These are phyloP conservation scores for Zoanthus solanderi DNA, from an alignment of 92 coral and sea anemone species.

Conservation along the genomic window DNA sequence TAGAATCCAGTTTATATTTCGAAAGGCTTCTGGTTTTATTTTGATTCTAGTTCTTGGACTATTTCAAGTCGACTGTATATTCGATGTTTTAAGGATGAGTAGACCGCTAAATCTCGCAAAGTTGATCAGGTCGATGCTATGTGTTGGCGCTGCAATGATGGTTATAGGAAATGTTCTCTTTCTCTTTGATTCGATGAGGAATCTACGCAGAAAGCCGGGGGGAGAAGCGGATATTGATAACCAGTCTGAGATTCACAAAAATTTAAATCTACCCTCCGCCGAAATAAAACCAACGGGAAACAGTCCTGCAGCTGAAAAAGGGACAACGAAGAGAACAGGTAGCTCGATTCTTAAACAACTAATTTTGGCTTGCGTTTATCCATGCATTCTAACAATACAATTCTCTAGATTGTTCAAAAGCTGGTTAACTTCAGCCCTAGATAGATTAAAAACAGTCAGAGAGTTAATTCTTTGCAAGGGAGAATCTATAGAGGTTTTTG, in stretches of 20 bases:
- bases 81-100: not conserved
- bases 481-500: no score
- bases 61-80: not conserved
- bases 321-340: not conserved
- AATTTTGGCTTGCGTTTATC: no score
- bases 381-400: no score
- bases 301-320: not conserved
- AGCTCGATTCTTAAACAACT: no score
- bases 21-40: not conserved
- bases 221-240: not conserved
- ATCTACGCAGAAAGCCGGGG: not conserved
- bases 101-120: not conserved
- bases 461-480: no score
- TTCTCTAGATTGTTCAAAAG: no score
- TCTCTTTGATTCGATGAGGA: not conserved
- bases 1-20: not conserved
- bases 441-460: no score
- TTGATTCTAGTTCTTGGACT: not conserved
- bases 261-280: not conserved
- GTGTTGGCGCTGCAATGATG: conserved; percentile 2
- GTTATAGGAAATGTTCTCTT: conserved; percentile 13
- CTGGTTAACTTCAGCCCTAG: no score
- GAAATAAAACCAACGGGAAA: not conserved
- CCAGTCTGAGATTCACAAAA: not conserved
- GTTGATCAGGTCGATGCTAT: not conserved